A percentile compares a stretch with the other conserved stretches of the same genome.
phyloP scores from a whole-genome alignment of 1,140 invertebrate species.

The Caerostris darwini region DNA sequence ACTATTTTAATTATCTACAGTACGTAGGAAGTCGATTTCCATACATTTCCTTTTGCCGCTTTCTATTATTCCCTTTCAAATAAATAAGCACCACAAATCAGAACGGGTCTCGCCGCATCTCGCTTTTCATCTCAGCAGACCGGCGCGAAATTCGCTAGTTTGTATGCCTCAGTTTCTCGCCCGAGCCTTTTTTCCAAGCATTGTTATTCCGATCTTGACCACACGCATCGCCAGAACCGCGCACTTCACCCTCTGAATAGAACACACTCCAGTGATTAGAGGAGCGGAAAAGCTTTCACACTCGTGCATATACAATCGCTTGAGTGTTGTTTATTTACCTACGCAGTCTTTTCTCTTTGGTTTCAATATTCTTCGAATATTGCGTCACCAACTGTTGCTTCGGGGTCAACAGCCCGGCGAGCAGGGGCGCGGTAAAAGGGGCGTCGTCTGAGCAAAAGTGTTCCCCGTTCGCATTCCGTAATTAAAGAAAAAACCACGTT shows the following conservation, averaged over 20 bases:
- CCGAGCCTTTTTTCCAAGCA: background rate
- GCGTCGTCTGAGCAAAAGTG: background rate
- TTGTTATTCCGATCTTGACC: conserved; percentile 27
- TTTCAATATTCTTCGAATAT: background rate
- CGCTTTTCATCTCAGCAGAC: background rate
- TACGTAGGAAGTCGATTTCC: too few species aligned
- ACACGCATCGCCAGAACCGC: background rate
- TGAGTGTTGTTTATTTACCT: conserved; percentile 3
- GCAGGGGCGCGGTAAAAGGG: background rate
- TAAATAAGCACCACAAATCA: too few species aligned
- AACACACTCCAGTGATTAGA: background rate
- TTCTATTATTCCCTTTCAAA: too few species aligned
- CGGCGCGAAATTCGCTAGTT: background rate
- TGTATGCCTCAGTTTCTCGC: background rate
- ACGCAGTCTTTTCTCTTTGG: background rate
- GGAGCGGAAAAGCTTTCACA: too few species aligned
- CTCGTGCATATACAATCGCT: too few species aligned
- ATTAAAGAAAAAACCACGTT: background rate
- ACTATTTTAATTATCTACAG: too few species aligned
- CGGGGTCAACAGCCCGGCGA: conserved; percentile 14
- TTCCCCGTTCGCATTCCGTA: background rate
- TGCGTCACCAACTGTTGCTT: background rate
- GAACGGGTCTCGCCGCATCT: background rate
- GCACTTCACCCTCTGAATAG: background rate
- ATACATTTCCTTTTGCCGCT: too few species aligned